Conservation (phyloP, 2,797 vertebrate species). For the Anas flavirostris region DNA sequence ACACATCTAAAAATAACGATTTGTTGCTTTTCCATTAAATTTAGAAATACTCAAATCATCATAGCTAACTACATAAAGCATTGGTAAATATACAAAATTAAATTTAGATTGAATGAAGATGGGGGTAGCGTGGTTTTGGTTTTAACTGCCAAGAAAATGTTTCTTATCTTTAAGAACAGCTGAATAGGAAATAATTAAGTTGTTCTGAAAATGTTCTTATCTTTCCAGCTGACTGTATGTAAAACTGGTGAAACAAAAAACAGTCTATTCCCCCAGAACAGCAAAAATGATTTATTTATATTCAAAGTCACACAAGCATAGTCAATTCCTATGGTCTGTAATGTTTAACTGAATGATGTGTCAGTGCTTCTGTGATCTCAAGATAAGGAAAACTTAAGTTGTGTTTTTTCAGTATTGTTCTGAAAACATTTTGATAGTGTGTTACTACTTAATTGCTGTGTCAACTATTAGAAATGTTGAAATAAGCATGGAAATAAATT, state of each 20-base stretch:
- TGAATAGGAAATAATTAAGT: background rate
- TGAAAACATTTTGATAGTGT: background rate
- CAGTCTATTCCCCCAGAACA: background rate
- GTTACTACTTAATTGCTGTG: background rate
- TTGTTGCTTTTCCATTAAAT: background rate
- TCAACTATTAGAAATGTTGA: background rate
- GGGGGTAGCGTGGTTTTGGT: background rate
- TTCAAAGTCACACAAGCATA: background rate
- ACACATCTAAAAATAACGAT: background rate
- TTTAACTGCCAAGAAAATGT: background rate
- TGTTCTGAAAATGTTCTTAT: background rate
- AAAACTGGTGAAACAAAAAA: constrained; percentile 29
- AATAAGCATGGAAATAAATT: background rate
- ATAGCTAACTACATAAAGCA: background rate
- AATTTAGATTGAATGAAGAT: background rate
- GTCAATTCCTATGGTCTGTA: background rate
- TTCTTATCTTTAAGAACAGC: background rate
- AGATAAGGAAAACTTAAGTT: background rate
- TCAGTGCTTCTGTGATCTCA: background rate
- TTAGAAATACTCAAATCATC: background rate
- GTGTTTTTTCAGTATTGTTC: background rate
- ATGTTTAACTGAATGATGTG: background rate
- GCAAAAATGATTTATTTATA: constrained; percentile 38
- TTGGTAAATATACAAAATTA: background rate
- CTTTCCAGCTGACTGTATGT: background rate